A percentile compares a stretch with the other conserved stretches of the same genome.
These are phyloP conservation scores for Myathropa florea DNA, from an alignment of 2,888 invertebrate species.

Conservation along the genomic window DNA sequence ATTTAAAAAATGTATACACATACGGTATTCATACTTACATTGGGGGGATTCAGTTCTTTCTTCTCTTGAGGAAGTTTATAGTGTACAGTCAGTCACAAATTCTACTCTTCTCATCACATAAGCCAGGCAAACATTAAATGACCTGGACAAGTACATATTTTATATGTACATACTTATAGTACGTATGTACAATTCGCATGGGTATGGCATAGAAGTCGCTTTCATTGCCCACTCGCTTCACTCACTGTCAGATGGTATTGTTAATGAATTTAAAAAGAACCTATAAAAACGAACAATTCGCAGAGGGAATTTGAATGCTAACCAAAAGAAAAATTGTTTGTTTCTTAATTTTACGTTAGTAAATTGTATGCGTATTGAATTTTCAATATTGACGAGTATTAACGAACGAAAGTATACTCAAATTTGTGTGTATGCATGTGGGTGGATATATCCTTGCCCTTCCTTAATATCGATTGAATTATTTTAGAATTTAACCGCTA, in stretches of 20 bases:
- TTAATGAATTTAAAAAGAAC: background rate
- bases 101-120: background rate
- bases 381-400: background rate
- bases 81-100: slow-evolving; percentile 51
- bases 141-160: background rate
- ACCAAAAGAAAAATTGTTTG: background rate
- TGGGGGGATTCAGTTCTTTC: slow-evolving; percentile 20
- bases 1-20: slow-evolving; percentile 35
- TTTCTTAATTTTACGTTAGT: background rate
- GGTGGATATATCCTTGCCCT: slow-evolving; percentile 43
- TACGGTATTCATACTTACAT: slow-evolving; percentile 38
- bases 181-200: background rate
- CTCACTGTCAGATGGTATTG: background rate
- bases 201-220: background rate
- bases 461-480: slow-evolving; percentile 36
- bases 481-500: background rate
- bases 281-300: background rate
- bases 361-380: background rate
- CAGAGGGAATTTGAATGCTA: background rate
- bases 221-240: background rate
- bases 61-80: slow-evolving; percentile 26
- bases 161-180: no score
- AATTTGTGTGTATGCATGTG: background rate
- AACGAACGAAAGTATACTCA: background rate
- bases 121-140: background rate